Evolutionary conservation across 1,140 invertebrate genomes (phyloP).

Genomic region (Heliconius nattereri): DNA sequence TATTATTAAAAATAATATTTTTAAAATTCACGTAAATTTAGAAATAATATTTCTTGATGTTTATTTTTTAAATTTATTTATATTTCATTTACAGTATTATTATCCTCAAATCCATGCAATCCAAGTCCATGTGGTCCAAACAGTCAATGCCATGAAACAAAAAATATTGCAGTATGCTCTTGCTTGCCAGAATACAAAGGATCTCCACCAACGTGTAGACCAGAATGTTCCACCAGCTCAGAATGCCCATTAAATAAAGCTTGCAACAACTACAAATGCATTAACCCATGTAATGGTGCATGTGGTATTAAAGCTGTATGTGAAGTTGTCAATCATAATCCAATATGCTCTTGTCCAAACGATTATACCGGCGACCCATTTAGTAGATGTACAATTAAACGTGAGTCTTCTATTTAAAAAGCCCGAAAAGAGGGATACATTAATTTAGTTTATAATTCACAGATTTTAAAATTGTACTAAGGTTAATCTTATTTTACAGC

Average conservation of each 20-base stretch:
- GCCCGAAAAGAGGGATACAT: background rate
- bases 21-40: too few species aligned
- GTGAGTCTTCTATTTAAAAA: slow-evolving; percentile 60
- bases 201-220: slow-evolving; percentile 85
- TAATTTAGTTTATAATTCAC: too few species aligned
- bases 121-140: slow-evolving; percentile 87
- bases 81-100: slow-evolving; percentile 55
- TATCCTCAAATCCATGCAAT: slow-evolving; percentile 77
- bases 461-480: background rate
- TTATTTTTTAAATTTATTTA: slow-evolving; percentile 9
- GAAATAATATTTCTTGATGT: background rate
- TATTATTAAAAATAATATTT: slow-evolving; percentile 18
- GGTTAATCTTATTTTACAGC: slow-evolving; percentile 58
- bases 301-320: slow-evolving; percentile 86
- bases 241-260: slow-evolving; percentile 84
- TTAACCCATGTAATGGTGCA: slow-evolving; percentile 85
- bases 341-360: slow-evolving; percentile 84
- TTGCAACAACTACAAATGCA: slow-evolving; percentile 86
- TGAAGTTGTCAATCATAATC: slow-evolving; percentile 84
- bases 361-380: slow-evolving; percentile 88
- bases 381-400: slow-evolving; percentile 83
- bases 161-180: slow-evolving; percentile 85
- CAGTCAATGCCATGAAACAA: slow-evolving; percentile 83
- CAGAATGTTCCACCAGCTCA: slow-evolving; percentile 85
- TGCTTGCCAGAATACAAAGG: slow-evolving; percentile 86